Conservation (phyloP, 1,140 invertebrate genomes). For the Maconellicoccus hirsutus region DNA sequence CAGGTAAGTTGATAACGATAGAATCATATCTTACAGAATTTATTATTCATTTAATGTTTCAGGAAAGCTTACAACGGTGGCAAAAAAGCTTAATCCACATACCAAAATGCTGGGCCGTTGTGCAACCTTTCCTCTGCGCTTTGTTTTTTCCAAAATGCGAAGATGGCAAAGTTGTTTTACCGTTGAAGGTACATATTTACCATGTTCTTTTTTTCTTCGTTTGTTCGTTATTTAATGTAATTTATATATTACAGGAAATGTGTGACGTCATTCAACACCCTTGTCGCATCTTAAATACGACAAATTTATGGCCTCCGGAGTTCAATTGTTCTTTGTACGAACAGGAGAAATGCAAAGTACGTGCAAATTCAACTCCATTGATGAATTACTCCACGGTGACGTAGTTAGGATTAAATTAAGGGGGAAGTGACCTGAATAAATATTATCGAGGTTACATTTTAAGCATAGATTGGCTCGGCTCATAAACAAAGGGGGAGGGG, state of each 20-base stretch:
- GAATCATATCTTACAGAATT: too few relatives aligned
- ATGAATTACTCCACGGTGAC: not conserved
- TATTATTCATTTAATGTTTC: too few relatives aligned
- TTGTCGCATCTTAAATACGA: constrained; percentile 66
- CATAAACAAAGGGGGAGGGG: too few relatives aligned
- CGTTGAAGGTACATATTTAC: constrained; percentile 48
- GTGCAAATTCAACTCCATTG: not conserved
- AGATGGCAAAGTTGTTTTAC: constrained; percentile 56
- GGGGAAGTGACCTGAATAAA: too few relatives aligned
- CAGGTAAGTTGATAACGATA: constrained; percentile 38
- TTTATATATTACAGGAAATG: too few relatives aligned
- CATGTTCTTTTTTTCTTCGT: too few relatives aligned
- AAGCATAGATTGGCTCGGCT: too few relatives aligned
- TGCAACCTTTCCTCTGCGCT: constrained; percentile 83
- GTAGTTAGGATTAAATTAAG: not conserved
- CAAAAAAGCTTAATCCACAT: constrained; percentile 58
- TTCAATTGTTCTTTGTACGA: constrained; percentile 50
- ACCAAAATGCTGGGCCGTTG: constrained; percentile 87
- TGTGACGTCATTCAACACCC: constrained; percentile 71
- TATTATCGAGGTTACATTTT: too few relatives aligned
- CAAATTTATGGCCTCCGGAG: constrained; percentile 59
- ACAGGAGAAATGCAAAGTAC: constrained; percentile 25
- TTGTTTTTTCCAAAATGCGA: constrained; percentile 84
- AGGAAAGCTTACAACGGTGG: constrained; percentile 57
- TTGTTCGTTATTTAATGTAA: too few relatives aligned